Base-by-base conservation (phyloP, 1,140 invertebrate genomes). In the Aphis gossypii region DNA sequence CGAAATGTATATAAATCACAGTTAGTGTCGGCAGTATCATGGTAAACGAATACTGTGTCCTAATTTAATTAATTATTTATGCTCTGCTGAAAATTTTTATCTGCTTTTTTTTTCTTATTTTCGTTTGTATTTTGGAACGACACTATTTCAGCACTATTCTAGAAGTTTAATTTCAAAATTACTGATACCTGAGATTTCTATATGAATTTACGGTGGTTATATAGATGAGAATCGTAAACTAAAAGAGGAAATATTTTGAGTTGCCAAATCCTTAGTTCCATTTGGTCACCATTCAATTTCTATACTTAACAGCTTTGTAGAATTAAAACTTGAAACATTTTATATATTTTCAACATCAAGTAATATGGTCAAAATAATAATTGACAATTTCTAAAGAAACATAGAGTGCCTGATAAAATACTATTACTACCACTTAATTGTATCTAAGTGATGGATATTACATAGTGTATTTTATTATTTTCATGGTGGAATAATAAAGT, bases 41-140 rank as follows among this genome's bases (percentile, higher is more conserved):
- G 21, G 44, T 51, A 46, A n/a, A 86, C 41, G 38, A 54, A 51
- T 51, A 23, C 35, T 21, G 87, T 25, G 3, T 89, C 8, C 21
- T 89, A 89, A 89, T 56, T 89, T 48, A 48, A 89, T 51, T 88
- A 54, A 88, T 54, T 88, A 51, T 89, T 89, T 89, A 89, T 51
- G 48, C 21, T 7, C 8, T 89, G 35, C n/a, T 21, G 48, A 89
- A 89, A 89, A 89, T n/a, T 41, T 89, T 89, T 54, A 48, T 89
- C 14, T 89, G 21, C 35, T 0, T 54, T 23, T 48, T 88, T 88
- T 23, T 54, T 7, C n/a, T 23, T 9, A 68, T 68, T 68, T 68
- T 68, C n/a, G 11, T 3, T 68, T 60, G 5, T 1, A 25, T 60
- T 60, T 60, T 60, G 56, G 25, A 18, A 46, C 2, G 44, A 46